These are phyloP conservation scores for Formica exsecta DNA, from an alignment of 1,140 invertebrate genomes.

Conservation along the genomic window DNA sequence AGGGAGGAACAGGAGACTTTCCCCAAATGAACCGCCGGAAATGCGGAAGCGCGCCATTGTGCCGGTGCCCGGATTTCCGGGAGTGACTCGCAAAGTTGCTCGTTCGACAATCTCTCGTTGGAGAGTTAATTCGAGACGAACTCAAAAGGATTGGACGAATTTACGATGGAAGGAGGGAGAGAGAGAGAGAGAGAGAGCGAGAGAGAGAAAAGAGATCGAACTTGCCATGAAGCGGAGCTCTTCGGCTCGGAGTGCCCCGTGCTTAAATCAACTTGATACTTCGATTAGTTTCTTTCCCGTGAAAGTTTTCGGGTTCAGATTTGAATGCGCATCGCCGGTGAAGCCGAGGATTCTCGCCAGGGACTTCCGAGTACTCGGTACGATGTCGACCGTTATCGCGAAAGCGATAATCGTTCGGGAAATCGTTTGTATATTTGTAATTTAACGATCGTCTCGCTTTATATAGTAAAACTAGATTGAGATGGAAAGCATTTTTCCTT, in stretches of 20 bases:
- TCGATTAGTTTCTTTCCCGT: constrained; percentile 51
- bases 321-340: constrained; percentile 26
- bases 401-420: not conserved
- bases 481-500: not conserved
- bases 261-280: constrained; percentile 61
- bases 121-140: constrained; percentile 58
- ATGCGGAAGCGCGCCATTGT: constrained; percentile 49
- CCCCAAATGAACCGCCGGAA: constrained; percentile 45
- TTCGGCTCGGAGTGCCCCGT: not conserved
- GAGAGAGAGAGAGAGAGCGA: too few species aligned
- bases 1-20: not conserved
- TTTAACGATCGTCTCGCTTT: not conserved
- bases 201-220: constrained; percentile 20
- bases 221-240: constrained; percentile 9
- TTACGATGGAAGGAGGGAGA: not conserved
- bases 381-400: not conserved
- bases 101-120: constrained; percentile 50
- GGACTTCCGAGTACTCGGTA: not conserved
- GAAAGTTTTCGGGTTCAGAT: constrained; percentile 34
- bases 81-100: constrained; percentile 32
- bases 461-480: not conserved
- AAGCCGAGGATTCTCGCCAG: not conserved
- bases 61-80: constrained; percentile 23
- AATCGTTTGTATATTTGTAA: not conserved
- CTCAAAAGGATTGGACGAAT: constrained; percentile 46